A percentile compares a stretch with the other conserved stretches of the same genome.
Conservation (phyloP, 2,113 vertebrate species). For the Gallinago undulata region DNA sequence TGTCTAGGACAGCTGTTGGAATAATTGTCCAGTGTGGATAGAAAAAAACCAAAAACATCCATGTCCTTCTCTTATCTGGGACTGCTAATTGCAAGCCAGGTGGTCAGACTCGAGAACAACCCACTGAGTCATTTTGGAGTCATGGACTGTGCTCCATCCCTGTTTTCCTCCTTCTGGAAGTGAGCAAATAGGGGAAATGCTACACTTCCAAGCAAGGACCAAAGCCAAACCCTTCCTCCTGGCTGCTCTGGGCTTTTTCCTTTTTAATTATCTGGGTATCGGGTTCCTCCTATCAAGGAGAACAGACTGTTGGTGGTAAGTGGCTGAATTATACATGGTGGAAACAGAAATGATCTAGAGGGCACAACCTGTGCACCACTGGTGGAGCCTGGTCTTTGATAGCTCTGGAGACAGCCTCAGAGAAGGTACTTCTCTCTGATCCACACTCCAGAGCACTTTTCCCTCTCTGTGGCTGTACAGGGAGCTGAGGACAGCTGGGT, state of each 20-base stretch:
- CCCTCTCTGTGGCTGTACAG: background rate
- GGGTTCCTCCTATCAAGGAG: background rate
- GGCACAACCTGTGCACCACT: background rate
- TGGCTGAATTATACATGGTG: background rate
- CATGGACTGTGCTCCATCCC: background rate
- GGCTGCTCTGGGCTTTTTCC: background rate
- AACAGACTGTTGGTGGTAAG: background rate
- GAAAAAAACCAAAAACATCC: background rate
- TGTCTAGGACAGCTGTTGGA: constrained; percentile 37
- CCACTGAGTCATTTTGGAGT: background rate
- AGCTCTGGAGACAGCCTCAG: background rate
- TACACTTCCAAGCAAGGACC: background rate
- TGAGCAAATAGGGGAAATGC: background rate
- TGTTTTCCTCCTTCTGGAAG: background rate
- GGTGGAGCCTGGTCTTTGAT: background rate
- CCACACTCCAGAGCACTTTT: background rate
- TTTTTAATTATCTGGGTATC: background rate
- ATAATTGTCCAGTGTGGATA: background rate
- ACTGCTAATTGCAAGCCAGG: background rate
- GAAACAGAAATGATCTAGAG: background rate
- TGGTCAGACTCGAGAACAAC: background rate
- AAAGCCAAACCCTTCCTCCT: background rate
- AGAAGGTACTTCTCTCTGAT: background rate
- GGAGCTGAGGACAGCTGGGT: background rate
- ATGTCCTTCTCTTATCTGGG: background rate